Evolutionary conservation across 2,113 vertebrate species (phyloP).

Genomic region (Numida meleagris): DNA sequence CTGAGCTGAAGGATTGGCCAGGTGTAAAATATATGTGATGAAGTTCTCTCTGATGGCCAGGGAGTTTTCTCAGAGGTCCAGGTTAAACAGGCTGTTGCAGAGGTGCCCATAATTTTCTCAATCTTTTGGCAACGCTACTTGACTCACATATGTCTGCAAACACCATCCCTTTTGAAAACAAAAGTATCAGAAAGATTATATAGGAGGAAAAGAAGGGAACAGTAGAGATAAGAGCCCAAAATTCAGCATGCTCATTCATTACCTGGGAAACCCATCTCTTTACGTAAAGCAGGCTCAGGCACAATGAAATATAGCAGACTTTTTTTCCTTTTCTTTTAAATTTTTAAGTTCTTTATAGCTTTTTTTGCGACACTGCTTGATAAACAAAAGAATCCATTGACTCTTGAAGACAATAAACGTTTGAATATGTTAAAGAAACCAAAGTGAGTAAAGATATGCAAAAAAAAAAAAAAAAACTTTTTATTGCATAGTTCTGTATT

Average conservation of each 20-base stretch:
- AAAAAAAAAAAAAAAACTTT: background rate
- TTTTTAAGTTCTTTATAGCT: background rate
- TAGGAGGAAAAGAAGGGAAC: background rate
- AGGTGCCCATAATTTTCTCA: background rate
- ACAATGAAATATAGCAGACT: background rate
- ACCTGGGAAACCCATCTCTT: background rate
- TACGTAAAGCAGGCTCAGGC: background rate
- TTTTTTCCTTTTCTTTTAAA: background rate
- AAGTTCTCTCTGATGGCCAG: background rate
- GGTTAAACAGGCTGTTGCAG: background rate
- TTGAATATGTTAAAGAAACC: background rate
- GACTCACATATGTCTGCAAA: background rate
- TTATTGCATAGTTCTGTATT: background rate
- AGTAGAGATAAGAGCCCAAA: background rate
- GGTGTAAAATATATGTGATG: fast-evolving
- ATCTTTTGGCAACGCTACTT: background rate
- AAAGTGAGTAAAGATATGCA: background rate
- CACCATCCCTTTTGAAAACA: background rate
- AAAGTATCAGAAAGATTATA: fast-evolving
- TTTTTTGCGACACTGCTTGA: background rate
- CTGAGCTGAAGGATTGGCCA: background rate
- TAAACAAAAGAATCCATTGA: background rate
- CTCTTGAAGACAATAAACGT: background rate
- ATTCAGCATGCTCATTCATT: background rate
- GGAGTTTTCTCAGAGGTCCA: too few species aligned